Percentiles rank a stretch among this genome's conserved stretches.
Evolutionary conservation across 2,113 vertebrate species (phyloP).

Genomic region (Ciconia maguari): DNA sequence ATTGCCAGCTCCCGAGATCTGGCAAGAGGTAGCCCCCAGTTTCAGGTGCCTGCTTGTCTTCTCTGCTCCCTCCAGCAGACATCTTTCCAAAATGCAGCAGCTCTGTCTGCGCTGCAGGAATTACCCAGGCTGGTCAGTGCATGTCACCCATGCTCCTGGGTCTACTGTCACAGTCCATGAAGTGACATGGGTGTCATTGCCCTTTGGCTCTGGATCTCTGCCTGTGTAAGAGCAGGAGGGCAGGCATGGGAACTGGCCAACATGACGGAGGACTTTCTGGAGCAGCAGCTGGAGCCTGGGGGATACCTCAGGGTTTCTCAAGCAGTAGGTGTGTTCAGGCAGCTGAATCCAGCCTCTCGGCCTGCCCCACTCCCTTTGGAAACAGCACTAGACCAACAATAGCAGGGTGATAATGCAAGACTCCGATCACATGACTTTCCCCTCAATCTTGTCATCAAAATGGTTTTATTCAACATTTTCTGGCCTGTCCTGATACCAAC

Average conservation of each 20-base stretch:
- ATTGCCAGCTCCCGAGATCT: neutral
- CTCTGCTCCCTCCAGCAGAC: neutral
- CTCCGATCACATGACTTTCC: no score
- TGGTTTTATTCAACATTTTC: neutral
- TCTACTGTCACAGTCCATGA: neutral
- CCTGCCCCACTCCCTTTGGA: neutral
- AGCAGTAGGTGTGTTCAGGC: neutral
- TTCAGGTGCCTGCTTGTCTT: neutral
- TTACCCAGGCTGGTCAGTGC: neutral
- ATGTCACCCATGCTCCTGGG: neutral
- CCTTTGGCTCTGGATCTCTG: neutral
- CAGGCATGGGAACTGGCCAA: neutral
- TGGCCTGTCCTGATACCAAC: neutral
- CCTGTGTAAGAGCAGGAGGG: neutral
- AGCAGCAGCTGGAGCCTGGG: neutral
- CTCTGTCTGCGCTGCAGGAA: rapidly evolving
- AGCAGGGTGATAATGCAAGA: neutral
- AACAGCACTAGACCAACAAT: neutral
- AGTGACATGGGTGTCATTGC: no score
- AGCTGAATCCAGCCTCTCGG: neutral
- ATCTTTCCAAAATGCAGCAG: neutral
- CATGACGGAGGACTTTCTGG: neutral
- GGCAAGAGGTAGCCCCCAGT: neutral
- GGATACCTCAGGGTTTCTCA: neutral
- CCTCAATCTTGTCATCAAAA: neutral